A percentile compares a stretch with the other conserved stretches of the same genome.
Conservation (phyloP, 2,797 vertebrate species). For the Squalus acanthias region DNA sequence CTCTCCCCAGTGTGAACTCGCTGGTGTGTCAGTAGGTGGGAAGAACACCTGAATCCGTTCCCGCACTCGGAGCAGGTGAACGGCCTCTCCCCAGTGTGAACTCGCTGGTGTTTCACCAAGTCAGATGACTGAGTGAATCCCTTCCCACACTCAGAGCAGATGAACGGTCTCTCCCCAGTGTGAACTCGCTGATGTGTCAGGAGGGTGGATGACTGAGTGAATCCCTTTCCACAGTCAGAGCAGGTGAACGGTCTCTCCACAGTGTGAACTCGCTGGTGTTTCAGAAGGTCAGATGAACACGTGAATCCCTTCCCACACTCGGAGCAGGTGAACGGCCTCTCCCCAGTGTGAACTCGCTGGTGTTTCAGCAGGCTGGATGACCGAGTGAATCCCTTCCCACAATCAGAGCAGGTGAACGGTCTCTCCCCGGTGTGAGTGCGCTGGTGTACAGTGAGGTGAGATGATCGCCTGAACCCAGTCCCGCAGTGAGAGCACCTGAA, state of each 20-base stretch:
- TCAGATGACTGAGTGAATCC: no score
- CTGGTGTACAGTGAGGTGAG: no score
- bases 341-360: background rate
- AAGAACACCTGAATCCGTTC: background rate
- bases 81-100: background rate
- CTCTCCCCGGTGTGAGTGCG: background rate
- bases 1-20: background rate
- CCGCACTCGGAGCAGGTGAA: background rate
- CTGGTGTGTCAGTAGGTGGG: background rate
- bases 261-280: no score
- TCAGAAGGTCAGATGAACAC: no score
- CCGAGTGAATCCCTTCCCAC: background rate
- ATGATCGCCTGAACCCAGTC: no score
- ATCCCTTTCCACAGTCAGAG: no score
- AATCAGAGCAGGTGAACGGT: background rate
- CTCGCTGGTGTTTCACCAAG: background rate
- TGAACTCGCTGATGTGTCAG: no score
- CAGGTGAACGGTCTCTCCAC: no score
- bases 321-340: conserved; percentile 10
- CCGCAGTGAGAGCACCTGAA: no score
- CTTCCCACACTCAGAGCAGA: no score
- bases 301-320: background rate
- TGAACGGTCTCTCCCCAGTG: no score
- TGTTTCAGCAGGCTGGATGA: background rate
- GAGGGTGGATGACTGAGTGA: no score